Base-by-base conservation (phyloP, 1,140 invertebrate genomes). In the Leguminivora glycinivorella region DNA sequence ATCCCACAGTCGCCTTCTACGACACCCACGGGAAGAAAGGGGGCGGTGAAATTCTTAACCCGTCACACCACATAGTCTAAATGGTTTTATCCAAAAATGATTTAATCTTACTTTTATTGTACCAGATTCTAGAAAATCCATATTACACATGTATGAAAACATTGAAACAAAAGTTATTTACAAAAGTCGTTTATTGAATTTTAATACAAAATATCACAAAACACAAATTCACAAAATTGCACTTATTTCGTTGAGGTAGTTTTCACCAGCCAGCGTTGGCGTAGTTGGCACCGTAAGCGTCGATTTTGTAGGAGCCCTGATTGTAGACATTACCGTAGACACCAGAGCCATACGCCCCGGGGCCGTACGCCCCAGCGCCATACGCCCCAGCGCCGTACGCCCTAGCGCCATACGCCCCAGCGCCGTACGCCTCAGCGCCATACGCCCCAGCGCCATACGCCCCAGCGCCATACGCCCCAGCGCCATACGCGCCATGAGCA, bases 241-340 rank as follows among this genome's bases (percentile, higher is more conserved):
- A 43, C 40, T 43, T 43, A 52, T 7, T 7, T 22, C n/a, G n/a
- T 52, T 7, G 47, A 6, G 17, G 47, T 52, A 52, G 47, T 52
- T 52, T 52, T 52, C 22, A 52, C 47, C 47, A 52, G 4, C 47
- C 47, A n/a, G n/a, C 47, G 17, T 52, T 52, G 2, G 47, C 47
- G 6, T 52, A 52, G 17, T n/a, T 52, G n/a, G 47, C 47, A 19
- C 47, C 47, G 47, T 52, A 52, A 19, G 47, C 17, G 47, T 52
- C 47, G 17, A 52, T 52, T 52, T 52, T 52, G 7, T 52, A 52
- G 47, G 47, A 22, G 17, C 47, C 47, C 47, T 52, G 47, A 19
- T 52, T n/a, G 47, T 19, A 17, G 6, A 7, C 47, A 52, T 52
- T 52, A 9, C 47, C 47, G 14, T 52, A 52, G 47, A 17, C 47